Conservation (phyloP, 2,797 vertebrate genomes). For the Muscicapa comitata region DNA sequence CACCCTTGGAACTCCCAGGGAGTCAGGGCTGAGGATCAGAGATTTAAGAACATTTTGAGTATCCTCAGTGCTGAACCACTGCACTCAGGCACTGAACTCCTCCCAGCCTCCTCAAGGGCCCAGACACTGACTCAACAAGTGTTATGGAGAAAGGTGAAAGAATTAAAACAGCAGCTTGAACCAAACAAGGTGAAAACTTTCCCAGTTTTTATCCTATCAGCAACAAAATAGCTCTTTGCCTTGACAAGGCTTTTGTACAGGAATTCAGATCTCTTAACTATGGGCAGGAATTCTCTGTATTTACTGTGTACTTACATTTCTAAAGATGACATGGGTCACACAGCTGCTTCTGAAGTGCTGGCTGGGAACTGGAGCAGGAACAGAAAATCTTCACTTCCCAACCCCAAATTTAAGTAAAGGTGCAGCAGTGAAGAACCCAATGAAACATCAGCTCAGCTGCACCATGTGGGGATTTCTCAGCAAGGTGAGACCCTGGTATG, state of each 20-base stretch:
- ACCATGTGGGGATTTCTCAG: rapidly evolving
- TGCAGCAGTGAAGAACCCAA: neutral
- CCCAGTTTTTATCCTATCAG: rapidly evolving
- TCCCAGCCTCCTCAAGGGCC: neutral
- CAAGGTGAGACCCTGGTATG: rapidly evolving
- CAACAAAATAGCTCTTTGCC: neutral
- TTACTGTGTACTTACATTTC: neutral
- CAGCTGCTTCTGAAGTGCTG: neutral
- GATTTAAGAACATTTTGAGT: neutral
- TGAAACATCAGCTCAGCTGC: neutral
- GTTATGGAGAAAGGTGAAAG: neutral
- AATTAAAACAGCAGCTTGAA: neutral
- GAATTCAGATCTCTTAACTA: neutral
- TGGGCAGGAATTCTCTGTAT: neutral
- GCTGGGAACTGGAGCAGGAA: rapidly evolving
- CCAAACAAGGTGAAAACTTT: neutral
- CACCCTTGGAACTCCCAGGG: neutral
- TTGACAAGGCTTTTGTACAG: neutral
- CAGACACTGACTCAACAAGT: too few species aligned
- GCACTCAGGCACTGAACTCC: neutral
- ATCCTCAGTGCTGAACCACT: neutral
- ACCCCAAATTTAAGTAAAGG: neutral
- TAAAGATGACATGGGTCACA: neutral
- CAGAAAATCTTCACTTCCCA: neutral
- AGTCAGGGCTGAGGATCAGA: neutral